Evolutionary conservation across 2,797 vertebrate genomes (phyloP).

Genomic region (Chelmon rostratus): DNA sequence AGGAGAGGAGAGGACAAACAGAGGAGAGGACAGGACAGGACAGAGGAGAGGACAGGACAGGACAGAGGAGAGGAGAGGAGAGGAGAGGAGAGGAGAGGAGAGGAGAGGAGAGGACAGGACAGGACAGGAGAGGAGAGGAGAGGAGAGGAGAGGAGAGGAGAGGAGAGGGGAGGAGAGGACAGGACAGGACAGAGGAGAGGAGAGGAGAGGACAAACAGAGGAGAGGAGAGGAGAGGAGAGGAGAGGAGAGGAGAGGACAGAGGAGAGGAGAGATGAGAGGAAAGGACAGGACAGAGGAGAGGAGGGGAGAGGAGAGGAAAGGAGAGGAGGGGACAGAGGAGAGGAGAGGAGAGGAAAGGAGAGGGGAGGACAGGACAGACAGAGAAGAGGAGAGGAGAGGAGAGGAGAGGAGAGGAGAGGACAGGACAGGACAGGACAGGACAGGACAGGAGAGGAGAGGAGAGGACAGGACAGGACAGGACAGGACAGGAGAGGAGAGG

Average conservation of each 20-base stretch:
- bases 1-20: not conserved
- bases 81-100: conserved; percentile 1
- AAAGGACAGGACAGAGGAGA: not conserved
- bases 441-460: conserved; percentile 11
- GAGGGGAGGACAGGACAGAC: conserved; percentile 26
- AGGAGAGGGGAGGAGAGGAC: too few species aligned
- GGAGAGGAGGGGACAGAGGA: not conserved
- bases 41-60: too few species aligned
- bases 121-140: not conserved
- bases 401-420: not conserved
- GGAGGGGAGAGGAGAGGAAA: conserved; percentile 19
- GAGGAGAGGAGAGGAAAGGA: too few species aligned
- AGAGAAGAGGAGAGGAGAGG: conserved; percentile 4
- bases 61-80: not conserved
- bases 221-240: conserved; percentile 6
- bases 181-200: conserved; percentile 90
- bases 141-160: not conserved
- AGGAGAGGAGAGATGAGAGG: conserved; percentile 11
- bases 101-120: conserved; percentile 32
- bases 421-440: conserved; percentile 15
- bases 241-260: too few species aligned
- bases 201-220: not conserved
- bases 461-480: not conserved
- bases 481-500: too few species aligned
- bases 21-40: not conserved